Evolutionary conservation across 2,797 vertebrate genomes (phyloP), one percentile per base, ranked within the genome.

Genomic region (Smutsia temminckii): DNA sequence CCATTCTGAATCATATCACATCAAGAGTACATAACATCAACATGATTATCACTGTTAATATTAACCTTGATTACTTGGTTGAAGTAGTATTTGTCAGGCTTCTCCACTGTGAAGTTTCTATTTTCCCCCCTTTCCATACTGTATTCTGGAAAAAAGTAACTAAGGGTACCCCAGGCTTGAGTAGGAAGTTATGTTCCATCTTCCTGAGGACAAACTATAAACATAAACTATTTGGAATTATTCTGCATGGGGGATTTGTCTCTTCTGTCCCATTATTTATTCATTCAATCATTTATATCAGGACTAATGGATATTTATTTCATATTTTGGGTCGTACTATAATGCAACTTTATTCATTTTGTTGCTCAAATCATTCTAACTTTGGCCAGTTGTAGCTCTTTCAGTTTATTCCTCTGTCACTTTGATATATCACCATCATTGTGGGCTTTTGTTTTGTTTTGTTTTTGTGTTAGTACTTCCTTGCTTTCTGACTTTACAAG

Each of bases 321-420:
- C 63, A 78, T 71, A 61, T 29, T 78, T 93, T 79, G 55, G 72
- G 3, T 72, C 77, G 59, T 59, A 51, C 42, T 21, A 27, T 63
- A 64, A 85, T 85, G 80, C 37, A 51, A 74, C 55, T 85, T 85
- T 40, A 79, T 85, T 85, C n/a, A 79, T 85, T 72, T 84, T 85
- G 27, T 42, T 71, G 37, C 37, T 84, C 42, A 89, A n/a, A 34
- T 77, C 53, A 16, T 59, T 66, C 51, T 34, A 49, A 46, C 32
- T 75, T 77, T 83, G 34, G 21, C 34, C 49, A n/a, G 72, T 80
- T 74, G 29, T 63, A 53, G 37, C 46, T 71, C 57, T 74, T 74
- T 72, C 37, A 13, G 32, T 86, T 94, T 80, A 57, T 74, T 85
- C 53, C 5, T 77, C 46, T 55, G 13, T 66, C 40, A 66, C 66